A percentile compares a stretch with the other conserved stretches of the same genome.
Conservation (phyloP, 2,113 vertebrate genomes). For the Chrysochloris asiatica region DNA sequence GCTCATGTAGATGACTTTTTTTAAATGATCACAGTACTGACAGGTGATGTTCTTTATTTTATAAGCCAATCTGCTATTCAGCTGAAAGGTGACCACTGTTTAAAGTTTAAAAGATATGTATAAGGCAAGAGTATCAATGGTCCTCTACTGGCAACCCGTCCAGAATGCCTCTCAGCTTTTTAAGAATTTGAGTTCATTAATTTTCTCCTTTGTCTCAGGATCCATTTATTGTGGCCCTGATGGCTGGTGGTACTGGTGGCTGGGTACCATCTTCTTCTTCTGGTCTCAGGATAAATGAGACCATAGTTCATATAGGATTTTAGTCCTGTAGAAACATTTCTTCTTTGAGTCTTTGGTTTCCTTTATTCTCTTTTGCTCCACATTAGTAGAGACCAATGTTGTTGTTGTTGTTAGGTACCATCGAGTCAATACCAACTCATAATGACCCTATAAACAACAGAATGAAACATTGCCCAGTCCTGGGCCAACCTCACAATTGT, state of each 20-base stretch:
- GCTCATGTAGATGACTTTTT: neutral
- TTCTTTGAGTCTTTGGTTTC: neutral
- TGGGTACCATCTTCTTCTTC: neutral
- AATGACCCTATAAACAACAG: too few species aligned
- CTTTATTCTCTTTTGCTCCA: neutral
- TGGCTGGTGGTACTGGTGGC: neutral
- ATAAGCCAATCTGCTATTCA: neutral
- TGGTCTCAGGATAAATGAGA: neutral
- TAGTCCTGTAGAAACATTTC: neutral
- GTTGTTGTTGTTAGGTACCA: too few species aligned
- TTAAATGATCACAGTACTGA: neutral
- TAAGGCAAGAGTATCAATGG: neutral
- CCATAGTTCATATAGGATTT: neutral
- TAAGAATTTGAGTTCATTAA: neutral
- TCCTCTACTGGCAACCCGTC: neutral
- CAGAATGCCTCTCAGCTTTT: neutral
- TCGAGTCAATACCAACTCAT: too few species aligned
- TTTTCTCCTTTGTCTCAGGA: neutral
- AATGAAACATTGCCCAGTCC: too few species aligned
- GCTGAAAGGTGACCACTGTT: neutral
- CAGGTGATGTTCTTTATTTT: neutral
- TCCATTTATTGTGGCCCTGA: neutral
- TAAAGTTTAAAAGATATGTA: neutral
- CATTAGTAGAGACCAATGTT: too few species aligned
- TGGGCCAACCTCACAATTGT: too few species aligned